Base-by-base conservation (phyloP, 2,797 vertebrate species). In the Lycodopsis pacificus region DNA sequence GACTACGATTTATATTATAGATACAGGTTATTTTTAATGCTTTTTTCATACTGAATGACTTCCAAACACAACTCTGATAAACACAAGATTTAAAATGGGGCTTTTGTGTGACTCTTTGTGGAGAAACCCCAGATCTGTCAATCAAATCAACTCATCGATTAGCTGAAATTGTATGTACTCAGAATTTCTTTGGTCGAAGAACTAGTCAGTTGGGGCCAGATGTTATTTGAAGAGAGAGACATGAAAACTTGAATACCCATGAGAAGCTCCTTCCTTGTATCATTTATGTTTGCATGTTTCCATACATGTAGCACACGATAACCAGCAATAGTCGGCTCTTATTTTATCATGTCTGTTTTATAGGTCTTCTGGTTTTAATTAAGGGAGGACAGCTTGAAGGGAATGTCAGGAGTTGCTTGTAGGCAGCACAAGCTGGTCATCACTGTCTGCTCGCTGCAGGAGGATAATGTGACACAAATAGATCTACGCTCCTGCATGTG, bases 391-490 rank as follows among this genome's bases (percentile, higher is more conserved):
- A 53, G 22, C 5, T 53, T 53, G 49, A 30, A 30, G 25, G 53
- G 51, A 12, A 54, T 54, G 53, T 54, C 22, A 54, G 12, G 44
- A 46, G 70, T 36, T 49, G 12, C 56, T 19, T 27, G 62, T 19
- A n/a, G 10, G 30, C 62, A 53, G 44, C 11, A 14, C 20, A n/a
- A 56, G 25, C 38, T 58, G 48, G 3, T 30, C 64, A 54, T 53
- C 49, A 3, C 44, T 44, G n/a, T 61, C 34, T 68, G 51, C 36
- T 42, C 36, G 58, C 67, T 58, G 22, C 42, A 20, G 67, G 25
- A 48, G 51, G 46, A 34, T 72, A 58, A 80, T 64, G 56, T 69
- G 67, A 71, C 65, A 42, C 34, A 65, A 68, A 74, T 76, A 4
- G 79, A 67, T 79, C 75, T 61, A 25, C 56, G n/a, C 44, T 25